Conservation (phyloP, 2,113 vertebrate genomes). For the Epinephelus cyanopodus region DNA sequence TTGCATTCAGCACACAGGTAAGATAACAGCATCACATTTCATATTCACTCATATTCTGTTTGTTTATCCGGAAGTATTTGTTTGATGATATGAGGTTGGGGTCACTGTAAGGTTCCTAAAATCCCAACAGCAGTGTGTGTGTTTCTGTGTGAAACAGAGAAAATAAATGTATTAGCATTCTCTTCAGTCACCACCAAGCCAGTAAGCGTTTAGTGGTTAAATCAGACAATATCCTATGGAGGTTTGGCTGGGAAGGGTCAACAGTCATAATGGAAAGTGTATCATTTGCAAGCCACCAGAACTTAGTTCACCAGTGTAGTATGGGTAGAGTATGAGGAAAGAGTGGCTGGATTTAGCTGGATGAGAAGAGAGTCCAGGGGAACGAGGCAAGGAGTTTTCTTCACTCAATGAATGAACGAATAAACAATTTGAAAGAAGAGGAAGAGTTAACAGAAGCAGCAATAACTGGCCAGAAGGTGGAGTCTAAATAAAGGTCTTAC, state of each 20-base stretch:
- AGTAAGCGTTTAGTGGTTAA: neutral
- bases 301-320: neutral
- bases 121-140: neutral
- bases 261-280: neutral
- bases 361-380: neutral
- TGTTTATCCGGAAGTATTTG: neutral
- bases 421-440: neutral
- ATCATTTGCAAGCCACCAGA: neutral
- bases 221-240: neutral
- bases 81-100: neutral
- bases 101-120: neutral
- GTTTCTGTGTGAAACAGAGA: neutral
- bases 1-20: conserved; percentile 32
- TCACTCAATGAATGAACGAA: neutral
- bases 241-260: neutral
- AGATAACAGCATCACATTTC: conserved; percentile 11
- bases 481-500: neutral
- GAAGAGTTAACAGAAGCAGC: neutral
- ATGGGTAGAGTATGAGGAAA: neutral
- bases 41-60: neutral
- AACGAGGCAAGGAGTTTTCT: neutral
- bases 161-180: neutral
- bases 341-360: neutral
- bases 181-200: neutral
- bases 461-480: neutral